phyloP scores from a whole-genome alignment of 64 coral and sea anemone genomes.

The Trachythela sp. region DNA sequence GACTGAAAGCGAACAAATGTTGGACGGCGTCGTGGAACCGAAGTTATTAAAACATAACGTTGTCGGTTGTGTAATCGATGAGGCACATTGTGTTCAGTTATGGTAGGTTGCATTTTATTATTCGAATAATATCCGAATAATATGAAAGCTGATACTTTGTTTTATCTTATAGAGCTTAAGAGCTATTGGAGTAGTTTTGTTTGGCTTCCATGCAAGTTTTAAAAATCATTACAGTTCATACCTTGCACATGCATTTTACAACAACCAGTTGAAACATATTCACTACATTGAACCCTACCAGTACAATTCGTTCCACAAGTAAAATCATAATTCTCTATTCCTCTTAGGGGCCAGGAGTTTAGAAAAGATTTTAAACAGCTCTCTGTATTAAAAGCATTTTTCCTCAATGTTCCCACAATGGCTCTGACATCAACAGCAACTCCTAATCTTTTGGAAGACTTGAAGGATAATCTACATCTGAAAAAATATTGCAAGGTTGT shows the following conservation, averaged over 20 bases:
- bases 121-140: background rate
- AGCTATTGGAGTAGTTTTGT: background rate
- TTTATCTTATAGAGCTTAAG: background rate
- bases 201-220: too few relatives aligned
- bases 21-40: too few relatives aligned
- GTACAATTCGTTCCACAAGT: too few relatives aligned
- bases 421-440: slow-evolving; percentile 61
- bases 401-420: slow-evolving; percentile 44
- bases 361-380: slow-evolving; percentile 59
- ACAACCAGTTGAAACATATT: too few relatives aligned
- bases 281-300: too few relatives aligned
- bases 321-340: background rate
- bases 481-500: slow-evolving; percentile 45
- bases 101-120: slow-evolving; percentile 34
- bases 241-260: too few relatives aligned
- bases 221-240: too few relatives aligned
- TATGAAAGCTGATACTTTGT: too few relatives aligned
- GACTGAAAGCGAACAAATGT: too few relatives aligned
- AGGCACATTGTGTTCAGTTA: slow-evolving; percentile 72
- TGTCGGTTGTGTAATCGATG: slow-evolving; percentile 63
- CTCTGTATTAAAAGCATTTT: slow-evolving; percentile 49
- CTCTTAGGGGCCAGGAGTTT: slow-evolving; percentile 56
- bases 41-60: slow-evolving; percentile 58
- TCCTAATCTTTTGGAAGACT: slow-evolving; percentile 25
- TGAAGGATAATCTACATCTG: slow-evolving; percentile 39